Base-by-base conservation (phyloP, 2,113 vertebrate species). In the Hymenochirus boettgeri region DNA sequence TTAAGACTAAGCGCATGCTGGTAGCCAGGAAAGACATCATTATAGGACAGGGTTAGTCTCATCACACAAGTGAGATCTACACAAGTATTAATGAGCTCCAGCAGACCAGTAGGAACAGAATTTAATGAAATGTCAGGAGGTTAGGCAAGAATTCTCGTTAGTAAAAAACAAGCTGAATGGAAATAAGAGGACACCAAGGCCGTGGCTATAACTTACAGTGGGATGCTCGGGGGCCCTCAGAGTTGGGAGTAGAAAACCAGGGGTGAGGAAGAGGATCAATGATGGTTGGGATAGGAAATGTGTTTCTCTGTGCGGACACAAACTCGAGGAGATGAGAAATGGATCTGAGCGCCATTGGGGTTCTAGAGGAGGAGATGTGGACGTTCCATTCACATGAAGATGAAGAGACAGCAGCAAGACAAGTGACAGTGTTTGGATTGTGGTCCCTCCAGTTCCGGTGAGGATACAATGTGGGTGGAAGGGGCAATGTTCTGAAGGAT, bases 201-300 rank as follows among this genome's bases (percentile, higher is more conserved):
- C 19, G n/a, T 8, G 21, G 17, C 27, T 26, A 2, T 21, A 13
- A 67, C 64, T 67, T 67, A 67, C 64, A 67, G 33, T 27, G 64
- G 56, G 29, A 46, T 10, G n/a, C n/a, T 48, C 51, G 21, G 12
- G 12, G 4, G 33, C 18, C 29, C 24, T 57, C 17, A 55, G 55
- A 66, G 39, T 55, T 52, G 26, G 37, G 9, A 25, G 33, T 24
- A 46, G 37, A 27, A 54, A 24, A 15, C 33, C 45, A 52, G 56
- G 46, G 56, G n/a, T 19, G 55, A 59, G 24, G 33, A 58, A 23
- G 31, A 52, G 19, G 29, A 13, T 29, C 39, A 15, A 4, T 27
- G 52, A 23, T 2, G 46, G 25, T 5, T 4, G n/a, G 18, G 25
- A 13, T 18, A 23, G 52, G 9, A 13, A 23, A 31, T 7, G 3